Percentiles rank a stretch among this genome's conserved stretches.
phyloP scores from a whole-genome alignment of 2,113 vertebrate species.

The Platycercus adscitus region DNA sequence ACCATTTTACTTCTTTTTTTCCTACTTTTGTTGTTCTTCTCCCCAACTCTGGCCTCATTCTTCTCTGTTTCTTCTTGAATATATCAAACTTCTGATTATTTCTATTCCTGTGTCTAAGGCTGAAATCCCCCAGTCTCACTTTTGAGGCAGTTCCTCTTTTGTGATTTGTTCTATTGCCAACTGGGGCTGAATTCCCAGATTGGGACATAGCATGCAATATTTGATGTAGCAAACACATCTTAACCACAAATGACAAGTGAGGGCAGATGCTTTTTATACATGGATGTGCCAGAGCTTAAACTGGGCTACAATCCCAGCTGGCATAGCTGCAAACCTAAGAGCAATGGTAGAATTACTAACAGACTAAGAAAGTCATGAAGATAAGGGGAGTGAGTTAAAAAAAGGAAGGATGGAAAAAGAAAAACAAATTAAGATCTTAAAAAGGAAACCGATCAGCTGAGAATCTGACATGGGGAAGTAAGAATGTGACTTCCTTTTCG shows the following conservation, averaged over 20 bases:
- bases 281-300: neutral
- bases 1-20: neutral
- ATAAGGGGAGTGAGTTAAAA: neutral
- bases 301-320: neutral
- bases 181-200: neutral
- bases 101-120: neutral
- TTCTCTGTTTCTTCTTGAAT: neutral
- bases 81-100: neutral
- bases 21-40: neutral
- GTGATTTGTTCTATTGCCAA: neutral
- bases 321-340: neutral
- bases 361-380: neutral
- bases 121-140: neutral
- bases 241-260: neutral
- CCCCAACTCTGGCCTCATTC: neutral
- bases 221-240: neutral
- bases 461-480: neutral
- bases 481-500: slow-evolving; percentile 16
- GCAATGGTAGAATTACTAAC: neutral
- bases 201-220: neutral
- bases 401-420: neutral
- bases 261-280: neutral
- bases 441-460: neutral
- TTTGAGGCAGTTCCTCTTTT: neutral
- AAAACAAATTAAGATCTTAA: neutral